A percentile compares a stretch with the other conserved stretches of the same genome.
These are phyloP conservation scores for Corythornis vintsioides DNA, from an alignment of 2,113 vertebrate genomes.

Conservation along the genomic window DNA sequence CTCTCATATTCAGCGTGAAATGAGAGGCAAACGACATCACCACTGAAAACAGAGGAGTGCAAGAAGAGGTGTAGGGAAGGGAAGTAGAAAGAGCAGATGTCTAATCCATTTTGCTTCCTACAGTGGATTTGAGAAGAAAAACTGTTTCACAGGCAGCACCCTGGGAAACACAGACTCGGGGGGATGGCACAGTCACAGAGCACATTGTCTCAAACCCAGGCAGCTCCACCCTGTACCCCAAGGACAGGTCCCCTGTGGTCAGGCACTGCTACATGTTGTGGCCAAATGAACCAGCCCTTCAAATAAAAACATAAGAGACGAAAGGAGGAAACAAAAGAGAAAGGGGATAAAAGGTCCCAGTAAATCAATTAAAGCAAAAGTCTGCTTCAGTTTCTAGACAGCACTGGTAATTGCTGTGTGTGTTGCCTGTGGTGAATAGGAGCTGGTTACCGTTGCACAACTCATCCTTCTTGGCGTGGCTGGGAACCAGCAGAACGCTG, in stretches of 20 bases:
- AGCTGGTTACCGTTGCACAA: constrained; percentile 13
- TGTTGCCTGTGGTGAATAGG: constrained; percentile 50
- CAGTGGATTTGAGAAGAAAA: constrained; percentile 15
- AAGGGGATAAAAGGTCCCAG: constrained; percentile 30
- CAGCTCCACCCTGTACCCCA: neutral
- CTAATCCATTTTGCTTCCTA: constrained; percentile 16
- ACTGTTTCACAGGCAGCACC: neutral
- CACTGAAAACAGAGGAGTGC: neutral
- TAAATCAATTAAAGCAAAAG: constrained; percentile 49
- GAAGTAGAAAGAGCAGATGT: neutral
- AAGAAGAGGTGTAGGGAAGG: neutral
- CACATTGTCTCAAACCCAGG: neutral
- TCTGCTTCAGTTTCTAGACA: constrained; percentile 34
- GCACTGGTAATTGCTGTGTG: constrained; percentile 43
- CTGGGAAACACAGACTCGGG: neutral
- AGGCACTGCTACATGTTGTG: neutral
- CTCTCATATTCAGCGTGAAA: constrained; percentile 64
- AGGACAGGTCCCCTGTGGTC: neutral
- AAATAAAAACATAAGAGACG: constrained; percentile 20
- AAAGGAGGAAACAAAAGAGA: constrained; percentile 45
- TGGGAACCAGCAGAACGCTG: neutral
- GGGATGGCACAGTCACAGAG: neutral
- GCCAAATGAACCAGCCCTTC: constrained; percentile 19
- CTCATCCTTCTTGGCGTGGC: neutral
- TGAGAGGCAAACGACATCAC: constrained; percentile 7